phyloP scores from a whole-genome alignment of 2,113 vertebrate species.

The Ictalurus punctatus region DNA sequence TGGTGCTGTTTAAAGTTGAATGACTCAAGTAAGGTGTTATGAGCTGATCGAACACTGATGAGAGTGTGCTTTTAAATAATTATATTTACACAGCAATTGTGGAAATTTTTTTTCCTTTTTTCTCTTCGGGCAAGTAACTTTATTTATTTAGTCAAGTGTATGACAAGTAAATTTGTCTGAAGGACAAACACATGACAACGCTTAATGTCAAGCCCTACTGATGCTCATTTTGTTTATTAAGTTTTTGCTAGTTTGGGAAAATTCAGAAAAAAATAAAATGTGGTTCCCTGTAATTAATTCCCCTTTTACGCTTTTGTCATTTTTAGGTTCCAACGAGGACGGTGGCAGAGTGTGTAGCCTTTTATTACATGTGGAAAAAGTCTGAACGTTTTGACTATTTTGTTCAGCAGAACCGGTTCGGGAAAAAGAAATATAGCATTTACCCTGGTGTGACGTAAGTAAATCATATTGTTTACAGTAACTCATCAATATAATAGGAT shows the following conservation, averaged over 20 bases:
- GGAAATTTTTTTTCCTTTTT: too few relatives aligned
- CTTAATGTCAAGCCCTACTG: neutral
- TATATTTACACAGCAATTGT: too few relatives aligned
- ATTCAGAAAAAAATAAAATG: neutral
- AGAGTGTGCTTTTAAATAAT: too few relatives aligned
- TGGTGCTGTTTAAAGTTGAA: too few relatives aligned
- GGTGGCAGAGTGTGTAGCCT: conserved; percentile 95
- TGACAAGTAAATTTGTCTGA: too few relatives aligned
- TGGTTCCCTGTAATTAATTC: neutral
- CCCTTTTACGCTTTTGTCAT: neutral
- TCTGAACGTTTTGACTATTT: conserved; percentile 97
- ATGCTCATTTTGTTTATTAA: neutral
- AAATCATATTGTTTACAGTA: neutral
- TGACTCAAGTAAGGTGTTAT: too few relatives aligned
- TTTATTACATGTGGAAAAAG: conserved; percentile 99
- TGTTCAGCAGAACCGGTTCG: conserved; percentile 95
- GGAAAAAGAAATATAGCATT: conserved; percentile 96
- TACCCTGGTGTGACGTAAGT: conserved; percentile 98
- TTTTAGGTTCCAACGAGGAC: conserved; percentile 87
- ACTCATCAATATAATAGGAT: neutral
- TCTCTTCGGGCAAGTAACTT: too few relatives aligned
- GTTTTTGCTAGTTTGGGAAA: neutral
- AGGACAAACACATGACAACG: too few relatives aligned
- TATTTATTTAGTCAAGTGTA: too few relatives aligned
- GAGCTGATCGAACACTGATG: too few relatives aligned